Conservation (phyloP, 2,888 invertebrate species). For the Gymnoscelis rufifasciata region DNA sequence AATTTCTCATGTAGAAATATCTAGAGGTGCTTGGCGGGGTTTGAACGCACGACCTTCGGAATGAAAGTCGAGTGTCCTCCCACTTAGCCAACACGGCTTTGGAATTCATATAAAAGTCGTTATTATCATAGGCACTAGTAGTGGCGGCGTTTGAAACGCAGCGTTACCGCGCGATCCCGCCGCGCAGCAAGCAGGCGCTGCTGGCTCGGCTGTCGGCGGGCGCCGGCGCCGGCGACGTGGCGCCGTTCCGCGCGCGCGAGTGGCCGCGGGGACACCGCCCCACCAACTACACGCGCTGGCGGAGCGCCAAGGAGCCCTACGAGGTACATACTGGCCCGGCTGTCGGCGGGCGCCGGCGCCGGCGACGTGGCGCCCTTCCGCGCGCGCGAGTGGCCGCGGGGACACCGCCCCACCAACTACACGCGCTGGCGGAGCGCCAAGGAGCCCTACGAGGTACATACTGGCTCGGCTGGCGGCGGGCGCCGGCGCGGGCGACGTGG, state of each 20-base stretch:
- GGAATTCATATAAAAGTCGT: no score
- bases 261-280: constrained; percentile 93
- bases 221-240: constrained; percentile 73
- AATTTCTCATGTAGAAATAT: no score
- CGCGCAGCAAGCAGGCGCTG: constrained; percentile 86
- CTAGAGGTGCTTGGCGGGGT: no score
- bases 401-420: constrained; percentile 93
- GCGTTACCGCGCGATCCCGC: constrained; percentile 88
- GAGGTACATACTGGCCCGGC: constrained; percentile 37
- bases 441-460: no score
- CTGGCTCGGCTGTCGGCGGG: constrained; percentile 81
- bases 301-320: constrained; percentile 83
- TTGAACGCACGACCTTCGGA: no score
- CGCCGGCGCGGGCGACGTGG: constrained; percentile 73
- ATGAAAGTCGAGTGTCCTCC: no score
- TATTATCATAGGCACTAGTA: constrained; percentile 80
- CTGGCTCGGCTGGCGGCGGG: constrained; percentile 81
- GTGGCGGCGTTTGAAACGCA: constrained; percentile 95
- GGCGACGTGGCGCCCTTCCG: no score
- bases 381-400: no score
- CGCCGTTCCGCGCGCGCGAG: constrained; percentile 91
- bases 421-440: no score
- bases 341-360: no score
- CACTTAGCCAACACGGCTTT: no score
- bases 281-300: constrained; percentile 91